Evolutionary conservation across 2,888 invertebrate genomes (phyloP).

Genomic region (Eupithecia tripunctaria): DNA sequence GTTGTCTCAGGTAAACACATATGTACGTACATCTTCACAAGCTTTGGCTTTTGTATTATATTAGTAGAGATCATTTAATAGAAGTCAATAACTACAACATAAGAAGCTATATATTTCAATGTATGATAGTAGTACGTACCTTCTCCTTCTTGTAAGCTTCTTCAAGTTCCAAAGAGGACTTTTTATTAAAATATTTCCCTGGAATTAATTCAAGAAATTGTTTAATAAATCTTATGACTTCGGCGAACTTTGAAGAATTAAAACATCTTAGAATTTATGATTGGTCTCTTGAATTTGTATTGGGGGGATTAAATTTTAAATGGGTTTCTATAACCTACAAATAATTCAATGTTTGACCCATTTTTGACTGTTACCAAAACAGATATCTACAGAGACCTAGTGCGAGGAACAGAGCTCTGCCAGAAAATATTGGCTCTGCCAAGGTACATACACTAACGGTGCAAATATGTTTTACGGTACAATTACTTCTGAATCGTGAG

Average conservation of each 20-base stretch:
- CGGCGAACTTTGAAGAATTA: slow-evolving; percentile 19
- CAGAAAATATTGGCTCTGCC: no score
- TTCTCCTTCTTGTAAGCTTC: slow-evolving; percentile 42
- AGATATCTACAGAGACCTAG: not conserved
- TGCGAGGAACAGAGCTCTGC: not conserved
- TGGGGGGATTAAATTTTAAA: slow-evolving; percentile 2
- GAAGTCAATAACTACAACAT: not conserved
- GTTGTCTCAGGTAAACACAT: no score
- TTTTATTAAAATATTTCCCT: slow-evolving; percentile 49
- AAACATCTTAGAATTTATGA: slow-evolving; percentile 24
- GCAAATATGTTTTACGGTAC: no score
- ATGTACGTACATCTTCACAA: no score
- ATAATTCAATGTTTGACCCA: not conserved
- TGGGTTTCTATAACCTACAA: not conserved
- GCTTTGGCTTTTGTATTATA: no score
- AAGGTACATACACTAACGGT: no score
- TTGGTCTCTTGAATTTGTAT: slow-evolving; percentile 21
- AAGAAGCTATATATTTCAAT: not conserved
- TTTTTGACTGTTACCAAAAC: not conserved
- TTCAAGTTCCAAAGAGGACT: slow-evolving; percentile 43
- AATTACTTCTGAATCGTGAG: no score
- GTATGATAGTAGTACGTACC: slow-evolving; percentile 30
- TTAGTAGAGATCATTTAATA: no score
- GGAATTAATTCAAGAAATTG: slow-evolving; percentile 38
- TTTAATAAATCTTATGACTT: slow-evolving; percentile 25